phyloP scores from a whole-genome alignment of 1,140 invertebrate genomes.

The Pectinophora gossypiella region DNA sequence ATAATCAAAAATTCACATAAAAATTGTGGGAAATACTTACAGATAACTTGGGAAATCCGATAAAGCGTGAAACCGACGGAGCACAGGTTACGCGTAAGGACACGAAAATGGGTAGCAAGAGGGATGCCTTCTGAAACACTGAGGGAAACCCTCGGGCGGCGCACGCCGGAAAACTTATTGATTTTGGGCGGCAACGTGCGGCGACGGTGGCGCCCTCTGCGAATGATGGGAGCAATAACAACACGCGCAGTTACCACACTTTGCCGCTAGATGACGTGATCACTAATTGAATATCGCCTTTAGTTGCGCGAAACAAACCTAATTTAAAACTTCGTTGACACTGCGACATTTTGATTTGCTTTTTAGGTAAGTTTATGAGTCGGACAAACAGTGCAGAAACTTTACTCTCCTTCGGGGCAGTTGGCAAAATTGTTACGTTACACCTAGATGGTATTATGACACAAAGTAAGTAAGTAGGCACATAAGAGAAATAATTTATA shows the following conservation, averaged over 20 bases:
- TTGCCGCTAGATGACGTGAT: neutral
- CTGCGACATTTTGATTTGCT: too few relatives aligned
- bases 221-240: neutral
- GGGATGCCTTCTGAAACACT: slow-evolving; percentile 50
- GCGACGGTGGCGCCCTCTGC: slow-evolving; percentile 32
- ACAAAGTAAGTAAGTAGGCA: too few relatives aligned
- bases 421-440: too few relatives aligned
- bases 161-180: slow-evolving; percentile 52
- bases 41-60: slow-evolving; percentile 35
- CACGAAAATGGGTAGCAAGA: slow-evolving; percentile 44
- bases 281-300: too few relatives aligned
- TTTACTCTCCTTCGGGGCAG: too few relatives aligned
- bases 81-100: slow-evolving; percentile 48
- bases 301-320: too few relatives aligned
- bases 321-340: too few relatives aligned
- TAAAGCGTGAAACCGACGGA: slow-evolving; percentile 32
- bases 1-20: neutral
- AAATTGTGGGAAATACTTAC: slow-evolving; percentile 31
- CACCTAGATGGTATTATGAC: too few relatives aligned
- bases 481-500: too few relatives aligned
- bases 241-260: neutral
- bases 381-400: too few relatives aligned
- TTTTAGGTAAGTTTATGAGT: too few relatives aligned
- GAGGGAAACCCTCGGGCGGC: slow-evolving; percentile 49
- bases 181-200: slow-evolving; percentile 61